Base-by-base conservation (phyloP, 2,113 vertebrate species). In the Gallinago media region DNA sequence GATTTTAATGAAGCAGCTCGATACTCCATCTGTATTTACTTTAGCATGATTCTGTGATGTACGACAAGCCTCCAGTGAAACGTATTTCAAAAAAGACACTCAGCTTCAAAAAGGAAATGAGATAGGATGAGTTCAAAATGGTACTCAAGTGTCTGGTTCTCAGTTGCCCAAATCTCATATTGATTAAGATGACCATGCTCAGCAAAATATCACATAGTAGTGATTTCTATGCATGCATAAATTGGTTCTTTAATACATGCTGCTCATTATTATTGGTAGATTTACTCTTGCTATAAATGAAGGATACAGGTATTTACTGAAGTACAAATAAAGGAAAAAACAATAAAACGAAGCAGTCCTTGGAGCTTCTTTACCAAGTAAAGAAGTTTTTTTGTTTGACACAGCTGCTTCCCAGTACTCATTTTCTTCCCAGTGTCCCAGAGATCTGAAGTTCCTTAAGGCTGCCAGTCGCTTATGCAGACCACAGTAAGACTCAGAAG, bases 1-100 rank as follows among this genome's bases (percentile, higher is more conserved):
- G 38, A 84, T 90, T 73, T 93, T 93, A 95, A 92, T 59, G 85
- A 95, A 96, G 72, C 67, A 94, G 79, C 40, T 96, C 54, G 2
- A 84, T 88, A 86, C 85, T 88, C 82, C 88, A 92, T 83, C 90
- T 93, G 78, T 95, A 96, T 87, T 91, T 94, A 94, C 74, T 79
- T 66, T 58, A 52, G 75, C 47, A 70, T 47, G 54, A 68, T 83
- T 66, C 62, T 70, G 54, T 62, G 38, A 81, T 56, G 38, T 47
- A 92, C 0, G 0, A 58, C 63, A 80, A 92, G 32, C 20, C 63
- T 74, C 88, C 47, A 2, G 1, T 42, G 46, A 61, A 54, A 88
- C n/a, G 32, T 38, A 23, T 79, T 93, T 88, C 34, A 36, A 44
- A 82, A 84, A 85, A 49, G 26, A 22, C 79, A 25, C 8, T 49